Base-by-base conservation (phyloP, 2,113 vertebrate genomes). In the Erythrolamprus reginae region DNA sequence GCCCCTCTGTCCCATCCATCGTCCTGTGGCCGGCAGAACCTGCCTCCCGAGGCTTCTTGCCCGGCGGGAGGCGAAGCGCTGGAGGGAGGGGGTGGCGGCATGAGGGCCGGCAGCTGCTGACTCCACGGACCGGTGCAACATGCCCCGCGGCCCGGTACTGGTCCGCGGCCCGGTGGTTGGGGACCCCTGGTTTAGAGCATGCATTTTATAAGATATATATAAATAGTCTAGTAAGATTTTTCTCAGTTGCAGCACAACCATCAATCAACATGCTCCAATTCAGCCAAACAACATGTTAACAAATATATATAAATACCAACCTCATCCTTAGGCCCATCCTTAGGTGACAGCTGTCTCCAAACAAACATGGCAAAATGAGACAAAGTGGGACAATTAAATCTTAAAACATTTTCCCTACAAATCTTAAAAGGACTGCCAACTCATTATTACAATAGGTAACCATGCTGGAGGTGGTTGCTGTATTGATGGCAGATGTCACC, bases 301-400 rank as follows among this genome's bases (percentile, higher is more conserved):
- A 93, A 94, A 19, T n/a, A n/a, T n/a, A n/a, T n/a, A n/a, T n/a
- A n/a, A n/a, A 56, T 85, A 93, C 92, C 91, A 91, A 95, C 94
- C 92, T 96, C 94, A 94, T 92, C 91, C 90, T 92, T 84, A 94
- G 88, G 88, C 94, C 89, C 65, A 77, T 77, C 65, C 65, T 77
- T 84, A 84, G 33, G 82, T 90, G 92, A 92, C 33, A 95, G 91
- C 93, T 94, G 94, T 52, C 90, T 88, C 90, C 92, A 94, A 92
- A 93, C 1, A 93, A 93, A 92, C 28, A 45, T 58, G 38, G 87
- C 87, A 61, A 87, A 90, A 91, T 17, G 86, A 95, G 1, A 89
- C 88, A 93, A 89, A 86, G 92, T 58, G 47, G 89, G 92, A 50
- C 90, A 90, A 95, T 82, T 93, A 86, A 88, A 10, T 23, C 92